These are phyloP conservation scores for Drosophila asahinai DNA, from an alignment of 1,140 invertebrate species.

Conservation along the genomic window DNA sequence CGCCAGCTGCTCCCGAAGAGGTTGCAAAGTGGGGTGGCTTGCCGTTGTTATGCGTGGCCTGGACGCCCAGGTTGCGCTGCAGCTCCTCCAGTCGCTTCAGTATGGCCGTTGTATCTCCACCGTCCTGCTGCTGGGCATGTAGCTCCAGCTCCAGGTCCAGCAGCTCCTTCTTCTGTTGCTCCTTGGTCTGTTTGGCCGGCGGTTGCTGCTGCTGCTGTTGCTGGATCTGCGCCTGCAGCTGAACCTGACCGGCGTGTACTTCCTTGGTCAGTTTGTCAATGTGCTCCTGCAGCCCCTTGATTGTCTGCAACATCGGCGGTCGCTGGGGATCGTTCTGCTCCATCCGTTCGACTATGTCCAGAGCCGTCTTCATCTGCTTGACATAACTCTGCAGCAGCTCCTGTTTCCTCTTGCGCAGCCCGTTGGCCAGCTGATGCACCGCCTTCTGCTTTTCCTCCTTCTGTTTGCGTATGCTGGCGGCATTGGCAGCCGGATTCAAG, in stretches of 20 bases:
- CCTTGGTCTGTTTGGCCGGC: conserved; percentile 82
- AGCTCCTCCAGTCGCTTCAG: conserved; percentile 83
- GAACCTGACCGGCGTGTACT: conserved; percentile 81
- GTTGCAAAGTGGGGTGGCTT: conserved; percentile 33
- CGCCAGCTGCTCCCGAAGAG: conserved; percentile 34
- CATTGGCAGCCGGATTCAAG: conserved; percentile 52
- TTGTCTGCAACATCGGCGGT: conserved; percentile 69
- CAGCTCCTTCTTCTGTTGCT: conserved; percentile 84
- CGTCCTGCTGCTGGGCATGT: conserved; percentile 83
- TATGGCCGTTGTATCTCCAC: conserved; percentile 81
- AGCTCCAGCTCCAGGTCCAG: conserved; percentile 84
- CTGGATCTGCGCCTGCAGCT: conserved; percentile 80
- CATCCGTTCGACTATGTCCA: conserved; percentile 79
- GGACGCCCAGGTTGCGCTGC: conserved; percentile 75
- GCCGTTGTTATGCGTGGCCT: conserved; percentile 16
- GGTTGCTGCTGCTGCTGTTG: conserved; percentile 68
- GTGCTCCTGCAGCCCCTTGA: conserved; percentile 78
- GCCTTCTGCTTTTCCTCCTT: conserved; percentile 85
- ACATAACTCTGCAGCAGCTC: conserved; percentile 83
- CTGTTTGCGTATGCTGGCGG: conserved; percentile 77
- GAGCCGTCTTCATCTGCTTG: conserved; percentile 81
- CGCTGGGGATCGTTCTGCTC: conserved; percentile 78
- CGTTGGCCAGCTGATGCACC: conserved; percentile 81
- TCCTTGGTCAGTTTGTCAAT: conserved; percentile 83
- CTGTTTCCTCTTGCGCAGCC: conserved; percentile 80